phyloP scores from a whole-genome alignment of 2,797 vertebrate genomes.

The Sebastes trivittatus region DNA sequence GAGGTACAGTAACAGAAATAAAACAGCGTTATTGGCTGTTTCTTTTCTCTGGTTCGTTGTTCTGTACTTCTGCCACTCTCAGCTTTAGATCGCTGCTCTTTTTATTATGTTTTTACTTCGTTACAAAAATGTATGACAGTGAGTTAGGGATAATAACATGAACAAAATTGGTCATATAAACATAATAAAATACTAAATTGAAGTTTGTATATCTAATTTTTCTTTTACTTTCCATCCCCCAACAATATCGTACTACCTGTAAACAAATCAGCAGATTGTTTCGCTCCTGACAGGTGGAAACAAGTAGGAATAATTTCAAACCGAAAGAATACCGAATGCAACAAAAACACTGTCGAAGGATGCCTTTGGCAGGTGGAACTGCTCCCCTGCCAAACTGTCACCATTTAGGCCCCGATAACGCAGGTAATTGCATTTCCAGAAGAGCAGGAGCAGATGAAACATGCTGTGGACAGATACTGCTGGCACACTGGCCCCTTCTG shows the following conservation, averaged over 20 bases:
- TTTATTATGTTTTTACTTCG: not conserved
- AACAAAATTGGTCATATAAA: not conserved
- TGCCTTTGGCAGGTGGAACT: slow-evolving; percentile 81
- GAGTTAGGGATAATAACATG: not conserved
- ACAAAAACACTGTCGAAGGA: slow-evolving; percentile 71
- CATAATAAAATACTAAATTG: not conserved
- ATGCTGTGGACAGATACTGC: slow-evolving; percentile 90
- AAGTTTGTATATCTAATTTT: not conserved
- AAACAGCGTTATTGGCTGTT: slow-evolving; percentile 32
- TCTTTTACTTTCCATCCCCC: not conserved
- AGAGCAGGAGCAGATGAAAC: slow-evolving; percentile 92
- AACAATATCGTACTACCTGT: slow-evolving; percentile 19
- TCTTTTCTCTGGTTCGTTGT: slow-evolving; percentile 11
- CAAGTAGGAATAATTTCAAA: slow-evolving; percentile 55
- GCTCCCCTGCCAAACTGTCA: slow-evolving; percentile 89
- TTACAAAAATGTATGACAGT: not conserved
- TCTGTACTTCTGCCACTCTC: not conserved
- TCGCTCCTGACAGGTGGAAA: slow-evolving; percentile 60
- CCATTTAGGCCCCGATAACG: slow-evolving; percentile 88
- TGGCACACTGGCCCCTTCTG: slow-evolving; percentile 90
- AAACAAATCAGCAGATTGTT: slow-evolving; percentile 60
- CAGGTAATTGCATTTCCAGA: slow-evolving; percentile 92
- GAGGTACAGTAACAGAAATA: slow-evolving; percentile 22
- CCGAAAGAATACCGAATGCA: slow-evolving; percentile 53
- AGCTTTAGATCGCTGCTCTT: not conserved